Evolutionary conservation across 2,113 vertebrate species (phyloP).

Genomic region (Bujurquina vittata): DNA sequence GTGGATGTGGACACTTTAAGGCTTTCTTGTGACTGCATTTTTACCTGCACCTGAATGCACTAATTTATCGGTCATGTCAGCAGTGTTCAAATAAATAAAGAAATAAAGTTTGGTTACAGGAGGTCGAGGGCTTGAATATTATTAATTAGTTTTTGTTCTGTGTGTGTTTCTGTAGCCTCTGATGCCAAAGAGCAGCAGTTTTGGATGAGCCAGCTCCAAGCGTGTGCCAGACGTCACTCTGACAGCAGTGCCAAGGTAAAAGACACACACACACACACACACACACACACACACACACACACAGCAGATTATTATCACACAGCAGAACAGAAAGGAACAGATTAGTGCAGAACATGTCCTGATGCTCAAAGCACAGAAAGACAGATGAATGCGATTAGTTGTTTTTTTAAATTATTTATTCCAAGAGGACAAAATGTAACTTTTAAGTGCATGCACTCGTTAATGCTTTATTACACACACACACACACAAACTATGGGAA

Average conservation of each 20-base stretch:
- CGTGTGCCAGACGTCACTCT: slow-evolving; percentile 91
- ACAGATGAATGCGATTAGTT: neutral
- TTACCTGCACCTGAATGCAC: slow-evolving; percentile 29
- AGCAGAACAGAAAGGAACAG: too few relatives aligned
- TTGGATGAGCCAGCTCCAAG: slow-evolving; percentile 95
- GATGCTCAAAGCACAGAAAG: neutral
- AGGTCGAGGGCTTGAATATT: neutral
- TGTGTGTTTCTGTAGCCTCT: slow-evolving; percentile 80
- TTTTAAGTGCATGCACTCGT: neutral
- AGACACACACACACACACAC: slow-evolving; percentile 8
- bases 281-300: neutral
- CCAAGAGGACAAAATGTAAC: neutral
- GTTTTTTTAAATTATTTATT: too few relatives aligned
- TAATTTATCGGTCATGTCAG: neutral
- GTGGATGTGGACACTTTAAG: neutral
- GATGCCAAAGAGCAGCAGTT: slow-evolving; percentile 93
- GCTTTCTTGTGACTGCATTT: neutral
- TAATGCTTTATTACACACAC: neutral
- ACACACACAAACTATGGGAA: neutral
- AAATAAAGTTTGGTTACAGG: too few relatives aligned
- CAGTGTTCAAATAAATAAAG: neutral
- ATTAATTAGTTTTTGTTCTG: neutral
- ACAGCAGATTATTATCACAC: too few relatives aligned
- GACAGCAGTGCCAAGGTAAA: slow-evolving; percentile 91
- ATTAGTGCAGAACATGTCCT: too few relatives aligned